Base-by-base conservation (phyloP, 53 echinoderm and acorn worm species). In the Echinometra lucunter region DNA sequence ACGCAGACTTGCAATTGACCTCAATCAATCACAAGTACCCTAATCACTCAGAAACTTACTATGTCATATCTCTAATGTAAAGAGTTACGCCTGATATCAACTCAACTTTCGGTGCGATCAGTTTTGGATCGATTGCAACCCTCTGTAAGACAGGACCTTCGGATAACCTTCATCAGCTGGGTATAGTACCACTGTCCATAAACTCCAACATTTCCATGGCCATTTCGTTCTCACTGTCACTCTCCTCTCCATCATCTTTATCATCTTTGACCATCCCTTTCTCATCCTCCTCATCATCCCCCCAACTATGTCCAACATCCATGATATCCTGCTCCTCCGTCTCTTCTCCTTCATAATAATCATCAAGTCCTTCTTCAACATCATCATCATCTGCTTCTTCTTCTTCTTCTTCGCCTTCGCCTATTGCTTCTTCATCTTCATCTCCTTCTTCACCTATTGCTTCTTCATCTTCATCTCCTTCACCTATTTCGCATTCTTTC, bases 141-240 rank as follows among this genome's bases (percentile, higher is more conserved):
- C 23, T 21, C 16, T 63, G 21, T 63, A 63, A 53, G 53, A 53
- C 8, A 53, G 53, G 5, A 13, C 53, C 53, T 53, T 53, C 13
- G 13, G 13, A 53, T 47, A 12, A 40, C 21, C 4, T 21, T 89
- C 38, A 72, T 94, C 94, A 94, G n/a, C 82, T 94, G 10, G 94
- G 94, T 16, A 58, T 10, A 27, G 19, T 4, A 27, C 37, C 44
- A 28, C 18, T 37, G 8, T 83, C 85, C 44, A 94, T 83, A n/a
- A 83, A 94, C 44, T 94, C 94, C 27, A 94, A 40, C 63, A 94
- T 58, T 25, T 94, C 94, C 60, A 63, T 83, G 10, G 82, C 66
- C 94, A 94, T 94, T 57, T 94, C 94, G 16, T 94, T 94, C 94
- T 94, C 94, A 19, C 85, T 94, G 1, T 94, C 94, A 44, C 83